Conservation (phyloP, 2,888 invertebrate species). For the Masnerella sp. region DNA sequence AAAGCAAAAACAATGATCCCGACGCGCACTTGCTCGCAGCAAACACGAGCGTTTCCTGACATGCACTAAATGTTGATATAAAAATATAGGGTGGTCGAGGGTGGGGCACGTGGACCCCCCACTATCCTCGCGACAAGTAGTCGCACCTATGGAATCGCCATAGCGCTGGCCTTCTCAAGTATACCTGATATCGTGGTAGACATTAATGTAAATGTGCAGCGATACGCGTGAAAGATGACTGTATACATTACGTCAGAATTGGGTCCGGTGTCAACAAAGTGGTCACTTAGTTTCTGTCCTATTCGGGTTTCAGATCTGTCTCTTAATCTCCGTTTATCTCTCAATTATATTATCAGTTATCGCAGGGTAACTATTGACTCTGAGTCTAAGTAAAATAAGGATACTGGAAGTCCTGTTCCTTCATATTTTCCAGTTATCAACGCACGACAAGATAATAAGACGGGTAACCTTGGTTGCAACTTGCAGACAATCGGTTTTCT, state of each 20-base stretch:
- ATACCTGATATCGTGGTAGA: constrained; percentile 38
- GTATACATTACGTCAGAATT: constrained; percentile 26
- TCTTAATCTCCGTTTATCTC: not conserved
- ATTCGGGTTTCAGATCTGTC: not conserved
- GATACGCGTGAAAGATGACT: constrained; percentile 29
- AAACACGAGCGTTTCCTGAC: constrained; percentile 64
- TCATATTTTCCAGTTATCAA: too few species aligned
- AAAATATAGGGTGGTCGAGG: constrained; percentile 66
- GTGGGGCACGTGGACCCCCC: constrained; percentile 47
- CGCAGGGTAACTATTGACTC: too few species aligned
- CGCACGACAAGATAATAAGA: too few species aligned
- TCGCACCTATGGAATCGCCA: constrained; percentile 30
- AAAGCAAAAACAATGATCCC: not conserved
- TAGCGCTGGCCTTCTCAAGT: constrained; percentile 37
- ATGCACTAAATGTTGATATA: constrained; percentile 72
- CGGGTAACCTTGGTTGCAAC: not conserved
- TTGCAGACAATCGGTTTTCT: too few species aligned
- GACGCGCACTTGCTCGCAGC: constrained; percentile 49
- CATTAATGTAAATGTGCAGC: constrained; percentile 26
- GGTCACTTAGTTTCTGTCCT: constrained; percentile 11
- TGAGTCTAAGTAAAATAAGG: too few species aligned
- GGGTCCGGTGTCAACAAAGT: constrained; percentile 16
- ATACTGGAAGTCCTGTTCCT: too few species aligned
- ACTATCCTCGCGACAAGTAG: constrained; percentile 36
- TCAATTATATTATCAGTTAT: too few species aligned